Base-by-base conservation (phyloP, 92 coral and sea anemone genomes). In the Palythoa grandiflora region DNA sequence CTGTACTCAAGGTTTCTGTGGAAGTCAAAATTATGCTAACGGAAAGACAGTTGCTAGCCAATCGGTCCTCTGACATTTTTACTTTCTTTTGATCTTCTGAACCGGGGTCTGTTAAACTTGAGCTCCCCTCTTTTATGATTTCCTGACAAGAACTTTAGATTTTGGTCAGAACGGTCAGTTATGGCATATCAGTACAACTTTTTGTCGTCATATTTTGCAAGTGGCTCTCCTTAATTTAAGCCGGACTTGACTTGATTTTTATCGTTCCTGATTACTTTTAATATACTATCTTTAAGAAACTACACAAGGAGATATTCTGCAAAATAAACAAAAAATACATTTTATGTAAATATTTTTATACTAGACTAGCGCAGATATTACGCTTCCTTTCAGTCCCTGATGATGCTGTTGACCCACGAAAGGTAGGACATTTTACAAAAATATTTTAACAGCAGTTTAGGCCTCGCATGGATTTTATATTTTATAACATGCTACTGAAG, bases 301-400 rank as follows among this genome's bases (percentile, higher is more conserved):
- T 66, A 38, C 19, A 66, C 72, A 66, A 66, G 72, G 72, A 66
- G 72, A 66, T 66, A 66, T 66, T 66, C 72, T 66, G 72, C 72
- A 66, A 66, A 66, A 66, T 28, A 28, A 28, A 28, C 28, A 0
- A 28, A 28, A 28, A 28, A 28, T 28, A 28, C 28, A 28, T 28
- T 28, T 28, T 28, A 28, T 28, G 28, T 28, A 28, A 28, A 28
- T 28, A 28, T 28, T 28, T 28, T 28, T 28, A 28, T 28, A 28
- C 28, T 28, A 28, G 28, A 28, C 28, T 28, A 28, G 28, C 28
- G 28, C 28, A 28, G 28, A 28, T 28, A 28, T 28, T 28, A 28
- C 28, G 28, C 28, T 28, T 28, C 28, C 28, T 28, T 28, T 28
- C 28, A 28, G 28, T 28, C 28, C 28, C 28, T 28, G 28, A 28